Evolutionary conservation across 1,140 invertebrate species (phyloP).

Genomic region (Atta colombica): DNA sequence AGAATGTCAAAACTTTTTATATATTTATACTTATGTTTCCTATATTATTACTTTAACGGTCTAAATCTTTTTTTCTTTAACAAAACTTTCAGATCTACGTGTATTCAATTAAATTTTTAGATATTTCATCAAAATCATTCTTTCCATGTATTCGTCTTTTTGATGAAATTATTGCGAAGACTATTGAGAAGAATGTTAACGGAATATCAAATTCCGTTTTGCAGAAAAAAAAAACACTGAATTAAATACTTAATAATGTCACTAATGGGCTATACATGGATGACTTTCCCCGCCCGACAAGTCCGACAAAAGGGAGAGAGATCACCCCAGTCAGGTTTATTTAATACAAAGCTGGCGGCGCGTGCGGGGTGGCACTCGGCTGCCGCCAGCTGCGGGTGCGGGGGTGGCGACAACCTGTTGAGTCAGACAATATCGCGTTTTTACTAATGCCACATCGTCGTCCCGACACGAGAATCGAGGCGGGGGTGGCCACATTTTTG

Average conservation of each 20-base stretch:
- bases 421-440: conserved; percentile 84
- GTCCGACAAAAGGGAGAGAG: conserved; percentile 73
- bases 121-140: no score
- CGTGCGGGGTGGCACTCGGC: conserved; percentile 67
- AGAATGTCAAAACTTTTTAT: no score
- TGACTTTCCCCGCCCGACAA: conserved; percentile 53
- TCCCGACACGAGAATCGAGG: conserved; percentile 57
- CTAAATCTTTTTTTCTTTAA: no score
- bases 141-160: not conserved
- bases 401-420: conserved; percentile 81
- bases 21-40: no score
- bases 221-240: conserved; percentile 32
- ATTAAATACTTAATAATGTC: conserved; percentile 65
- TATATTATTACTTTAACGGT: no score
- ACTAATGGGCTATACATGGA: conserved; percentile 54
- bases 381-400: conserved; percentile 65
- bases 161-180: not conserved
- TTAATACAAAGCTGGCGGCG: conserved; percentile 75
- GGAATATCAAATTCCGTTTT: not conserved
- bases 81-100: no score
- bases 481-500: conserved; percentile 68
- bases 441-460: conserved; percentile 80
- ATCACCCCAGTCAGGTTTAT: conserved; percentile 81
- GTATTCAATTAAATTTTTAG: no score
- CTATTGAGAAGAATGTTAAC: not conserved